Evolutionary conservation across 1,140 invertebrate species (phyloP), one percentile per base, ranked within the genome.

Genomic region (Bombus waltoni): DNA sequence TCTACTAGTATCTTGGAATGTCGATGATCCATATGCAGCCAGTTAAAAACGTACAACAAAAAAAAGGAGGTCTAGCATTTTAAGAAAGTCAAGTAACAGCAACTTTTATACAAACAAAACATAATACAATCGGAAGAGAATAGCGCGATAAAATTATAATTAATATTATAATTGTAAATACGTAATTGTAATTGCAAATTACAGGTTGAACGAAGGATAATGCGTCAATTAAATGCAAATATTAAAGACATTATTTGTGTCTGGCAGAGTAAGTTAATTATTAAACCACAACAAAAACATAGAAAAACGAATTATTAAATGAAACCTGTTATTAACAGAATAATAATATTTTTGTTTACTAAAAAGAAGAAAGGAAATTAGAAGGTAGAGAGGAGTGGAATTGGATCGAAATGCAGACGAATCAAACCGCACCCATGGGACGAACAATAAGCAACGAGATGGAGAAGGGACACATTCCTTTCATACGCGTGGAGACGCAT

Each of bases 381-480:
- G 62, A 42, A 59, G 6, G 18, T 25, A 73, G 8, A 59, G 15
- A 35, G 11, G 8, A 22, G 53, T 53, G 13, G 44, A 77, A 77
- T 83, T n/a, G 42, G 71, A 40, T 40, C 25, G 10, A 83, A 76
- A 75, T 53, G n/a, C 59, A 42, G 28, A 32, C 35, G 42, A 77
- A 83, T 84, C 25, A 32, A 79, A 79, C 82, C 82, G 35, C 82
- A 44, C 75, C 82, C 76, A 84, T 10, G 15, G 22, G 10, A 25
- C 22, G 76, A 72, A 84, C 82, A 84, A 84, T 84, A 66, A 59
- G 40, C 40, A 79, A 38, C 40, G 35, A 8, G 71, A 1, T 38
- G 68, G 42, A 47, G 79, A 70, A 76, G 81, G 74, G 38, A 71
- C 68, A 62, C 86, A 87, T 84, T 84, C 86, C 86, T 84, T 74